Evolutionary conservation across 2,113 vertebrate genomes (phyloP), one percentile per base, ranked within the genome.

Genomic region (Corythoichthys haematopterus): DNA sequence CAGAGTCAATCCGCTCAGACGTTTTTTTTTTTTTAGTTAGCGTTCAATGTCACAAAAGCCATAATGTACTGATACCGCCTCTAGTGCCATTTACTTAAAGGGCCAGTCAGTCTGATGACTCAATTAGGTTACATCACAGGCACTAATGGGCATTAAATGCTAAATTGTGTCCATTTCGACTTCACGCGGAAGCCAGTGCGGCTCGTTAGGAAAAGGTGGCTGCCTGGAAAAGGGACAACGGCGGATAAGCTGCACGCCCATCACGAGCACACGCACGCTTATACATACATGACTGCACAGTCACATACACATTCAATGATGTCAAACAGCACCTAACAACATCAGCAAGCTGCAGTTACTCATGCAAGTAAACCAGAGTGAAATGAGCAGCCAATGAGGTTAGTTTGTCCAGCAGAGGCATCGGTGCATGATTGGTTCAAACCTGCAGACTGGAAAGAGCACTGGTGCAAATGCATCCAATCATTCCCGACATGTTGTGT

Each of bases 311-410:
- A 20, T 48, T 28, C 8, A 66, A 11, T 59, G 36, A 75, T 66
- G 69, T 51, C 60, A 74, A 76, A 75, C 74, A 75, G 62, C 56
- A 46, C 14, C 68, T 69, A 80, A 71, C 60, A 66, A 64, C 69
- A 71, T 60, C 74, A 68, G 59, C 68, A 38, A 62, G 67, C 51
- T 68, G 69, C 75, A 84, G 76, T 80, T 84, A 69, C 45, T 88
- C 75, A 86, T 76, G 81, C 77, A 79, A 73, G 72, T 83, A 81
- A 43, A 79, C 72, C 55, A 63, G 74, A 80, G 64, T 75, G 74
- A 85, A 79, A 70, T 78, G 80, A 71, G 77, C 65, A 71, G 75
- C 71, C 78, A 84, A 71, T 77, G 65, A 86, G 82, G 72, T 84
- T 78, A 83, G 81, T 76, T 81, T 79, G 70, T 51, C 65, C 71